Evolutionary conservation across 64 coral and sea anemone genomes (phyloP).

Genomic region (Dendrophyllia cribrosa): DNA sequence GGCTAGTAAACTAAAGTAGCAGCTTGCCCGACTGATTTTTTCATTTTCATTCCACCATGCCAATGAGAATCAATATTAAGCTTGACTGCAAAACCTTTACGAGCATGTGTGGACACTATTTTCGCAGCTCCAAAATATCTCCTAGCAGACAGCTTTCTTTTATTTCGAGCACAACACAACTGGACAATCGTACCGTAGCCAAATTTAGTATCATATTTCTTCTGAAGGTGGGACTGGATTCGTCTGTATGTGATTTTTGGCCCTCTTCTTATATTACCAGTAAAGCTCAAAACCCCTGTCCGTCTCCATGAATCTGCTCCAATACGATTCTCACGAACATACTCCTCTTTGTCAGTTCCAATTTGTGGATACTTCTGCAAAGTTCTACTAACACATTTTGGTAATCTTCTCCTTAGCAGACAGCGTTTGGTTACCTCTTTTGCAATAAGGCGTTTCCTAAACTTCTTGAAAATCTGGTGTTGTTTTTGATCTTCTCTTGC

Average conservation of each 20-base stretch:
- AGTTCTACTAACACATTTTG: not conserved
- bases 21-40: no score
- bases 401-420: no score
- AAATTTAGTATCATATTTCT: constrained; percentile 49
- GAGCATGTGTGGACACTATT: constrained; percentile 20
- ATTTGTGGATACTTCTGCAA: constrained; percentile 12
- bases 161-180: constrained; percentile 41
- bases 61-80: constrained; percentile 64
- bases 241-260: constrained; percentile 58
- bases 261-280: constrained; percentile 58
- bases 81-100: constrained; percentile 55
- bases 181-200: constrained; percentile 64
- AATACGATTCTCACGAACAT: constrained; percentile 39
- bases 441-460: no score
- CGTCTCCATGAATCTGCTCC: constrained; percentile 62
- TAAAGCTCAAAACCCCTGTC: constrained; percentile 51
- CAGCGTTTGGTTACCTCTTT: no score
- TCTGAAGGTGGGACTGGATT: constrained; percentile 23
- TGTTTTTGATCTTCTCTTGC: no score
- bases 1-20: no score
- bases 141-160: constrained; percentile 42
- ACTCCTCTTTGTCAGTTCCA: constrained; percentile 40
- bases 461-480: no score
- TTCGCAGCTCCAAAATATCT: constrained; percentile 56
- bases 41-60: no score